phyloP scores from a whole-genome alignment of 1,140 invertebrate species.

The Platyscapa corneri region DNA sequence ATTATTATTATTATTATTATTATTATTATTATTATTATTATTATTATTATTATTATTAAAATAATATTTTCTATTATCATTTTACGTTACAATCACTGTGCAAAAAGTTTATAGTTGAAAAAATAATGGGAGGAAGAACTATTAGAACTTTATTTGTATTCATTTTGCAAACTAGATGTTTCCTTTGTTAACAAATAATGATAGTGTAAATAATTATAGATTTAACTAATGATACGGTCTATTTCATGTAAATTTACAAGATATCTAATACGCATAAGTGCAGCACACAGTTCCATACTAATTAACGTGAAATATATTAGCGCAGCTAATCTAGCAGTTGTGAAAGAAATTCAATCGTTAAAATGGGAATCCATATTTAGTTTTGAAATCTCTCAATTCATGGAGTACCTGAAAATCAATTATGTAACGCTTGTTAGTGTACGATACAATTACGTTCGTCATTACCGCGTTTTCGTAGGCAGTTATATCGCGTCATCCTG shows the following conservation, averaged over 20 bases:
- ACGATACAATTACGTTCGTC: not conserved
- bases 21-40: too few relatives aligned
- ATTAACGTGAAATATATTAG: not conserved
- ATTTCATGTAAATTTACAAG: not conserved
- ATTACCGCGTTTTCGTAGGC: not conserved
- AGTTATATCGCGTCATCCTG: not conserved
- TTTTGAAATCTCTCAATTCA: not conserved
- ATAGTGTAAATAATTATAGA: not conserved
- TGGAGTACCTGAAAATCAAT: slow-evolving; percentile 5
- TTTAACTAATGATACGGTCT: not conserved
- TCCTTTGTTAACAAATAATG: not conserved
- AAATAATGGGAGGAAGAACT: not conserved
- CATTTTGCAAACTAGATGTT: not conserved
- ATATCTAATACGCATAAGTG: not conserved
- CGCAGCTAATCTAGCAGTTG: not conserved
- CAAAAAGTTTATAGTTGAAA: too few relatives aligned
- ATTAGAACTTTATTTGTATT: not conserved
- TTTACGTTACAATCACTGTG: too few relatives aligned
- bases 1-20: too few relatives aligned
- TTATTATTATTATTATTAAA: too few relatives aligned
- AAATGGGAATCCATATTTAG: not conserved
- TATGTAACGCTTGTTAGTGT: slow-evolving; percentile 2
- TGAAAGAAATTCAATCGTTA: not conserved
- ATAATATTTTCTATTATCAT: too few relatives aligned
- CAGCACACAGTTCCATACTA: not conserved